Evolutionary conservation across 2,888 invertebrate genomes (phyloP), one percentile per base, ranked within the genome.

Genomic region (Uloborus plumipes): DNA sequence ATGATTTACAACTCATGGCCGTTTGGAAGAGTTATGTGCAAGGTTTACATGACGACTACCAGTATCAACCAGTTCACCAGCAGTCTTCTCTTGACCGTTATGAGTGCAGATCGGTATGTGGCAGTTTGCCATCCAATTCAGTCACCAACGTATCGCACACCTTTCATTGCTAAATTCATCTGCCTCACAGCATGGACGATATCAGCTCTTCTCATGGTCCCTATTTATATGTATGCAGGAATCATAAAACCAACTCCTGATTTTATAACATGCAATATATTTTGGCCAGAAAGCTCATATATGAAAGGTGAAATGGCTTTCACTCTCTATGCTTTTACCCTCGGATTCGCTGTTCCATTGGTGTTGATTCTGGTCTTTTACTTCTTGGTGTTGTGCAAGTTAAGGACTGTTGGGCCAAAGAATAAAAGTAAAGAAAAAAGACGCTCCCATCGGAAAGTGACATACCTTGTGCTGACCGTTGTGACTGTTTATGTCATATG

Each of bases 101-200:
- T 97, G 96, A 95, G 95, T 86, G 96, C 96, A 1, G 97, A 97
- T 89, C 92, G 97, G 16, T 97, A 96, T 89, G 93, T 97, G 62
- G 97, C 97, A 0, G 96, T 97, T 1, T 97, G 97, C 87, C 97
- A 96, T 90, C 96, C 97, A 0, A 96, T 97, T 86, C 93, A 94
- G 0, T 94, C 96, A 18, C 94, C 95, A 0, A 93, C 94, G 86
- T 92, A 94, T 89, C 92, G 97, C 22, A 96, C 96, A 0, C 95
- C 96, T 0, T 92, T 94, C 86, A 95, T 96, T 65, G 95, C 96
- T 0, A 86, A 88, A 86, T 90, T 95, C n/a, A 95, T 97, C 0
- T 94, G 96, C 0, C 90, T 93, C 15, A 92, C 94, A 13, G 84
- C 80, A 9, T 85, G 84, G 84, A 92, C 93, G 0, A 92, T 94